Base-by-base conservation (phyloP, 2,113 vertebrate species). In the Engraulis encrasicolus region DNA sequence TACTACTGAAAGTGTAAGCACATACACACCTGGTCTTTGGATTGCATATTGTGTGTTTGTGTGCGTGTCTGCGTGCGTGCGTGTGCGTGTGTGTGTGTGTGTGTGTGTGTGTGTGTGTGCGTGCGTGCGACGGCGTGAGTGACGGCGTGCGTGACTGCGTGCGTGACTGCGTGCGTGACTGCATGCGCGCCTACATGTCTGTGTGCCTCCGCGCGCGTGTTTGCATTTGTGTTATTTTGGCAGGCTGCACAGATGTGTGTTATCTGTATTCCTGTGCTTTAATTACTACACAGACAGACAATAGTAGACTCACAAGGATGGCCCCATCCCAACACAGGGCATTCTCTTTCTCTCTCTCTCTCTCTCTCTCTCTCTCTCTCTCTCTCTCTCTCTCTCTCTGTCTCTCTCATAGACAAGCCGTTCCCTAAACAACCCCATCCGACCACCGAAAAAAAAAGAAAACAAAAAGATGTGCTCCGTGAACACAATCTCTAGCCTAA, bases 371-470 rank as follows among this genome's bases (percentile, higher is more conserved):
- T 12, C 23, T 1, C n/a, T 11, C 6, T 1, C n/a, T 9, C 58
- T 1, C 58, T 0, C 58, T 1, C n/a, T 1, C 58, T 5, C 58
- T 2, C 7, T 7, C 23, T 1, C n/a, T 7, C 58, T 23, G 23
- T 19, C 15, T 18, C 50, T 17, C 50, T 19, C 50, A 15, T 17
- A 52, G 15, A 48, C 82, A 84, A 45, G 84, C 86, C 88, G 81
- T 81, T 37, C 81, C 79, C 83, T 90, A 83, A 85, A 88, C 86
- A 89, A 79, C 71, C 87, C 83, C 86, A 88, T 90, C 90, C 91
- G 92, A 90, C 89, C 86, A 88, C 88, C 90, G 89, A 84, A 91
- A 85, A 93, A 91, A 94, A 93, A 93, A 92, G 88, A 89, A 90
- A 84, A 91, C 86, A 93, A 91, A 94, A 93, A 93, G 92, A 89